A percentile compares a stretch with the other conserved stretches of the same genome.
These are phyloP conservation scores for Helogale parvula DNA, from an alignment of 2,113 vertebrate genomes.

Conservation along the genomic window DNA sequence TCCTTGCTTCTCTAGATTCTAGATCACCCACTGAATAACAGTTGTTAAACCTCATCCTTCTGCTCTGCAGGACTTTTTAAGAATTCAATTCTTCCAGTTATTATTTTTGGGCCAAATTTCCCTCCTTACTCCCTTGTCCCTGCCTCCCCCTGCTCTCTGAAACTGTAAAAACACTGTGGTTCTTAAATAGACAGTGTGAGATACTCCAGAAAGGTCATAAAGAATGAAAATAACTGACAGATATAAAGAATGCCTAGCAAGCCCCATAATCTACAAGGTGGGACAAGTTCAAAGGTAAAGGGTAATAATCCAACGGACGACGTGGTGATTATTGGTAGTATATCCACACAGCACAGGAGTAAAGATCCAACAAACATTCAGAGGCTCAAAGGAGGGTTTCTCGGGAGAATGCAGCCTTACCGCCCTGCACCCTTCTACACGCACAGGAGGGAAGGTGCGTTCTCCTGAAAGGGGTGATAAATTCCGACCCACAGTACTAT, in stretches of 20 bases:
- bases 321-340: neutral
- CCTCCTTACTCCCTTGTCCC: neutral
- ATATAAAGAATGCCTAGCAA: neutral
- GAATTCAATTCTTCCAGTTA: neutral
- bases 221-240: neutral
- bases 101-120: neutral
- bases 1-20: neutral
- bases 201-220: neutral
- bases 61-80: neutral
- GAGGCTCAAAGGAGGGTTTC: neutral
- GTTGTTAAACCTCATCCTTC: neutral
- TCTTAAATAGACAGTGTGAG: neutral
- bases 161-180: neutral
- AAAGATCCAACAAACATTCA: neutral
- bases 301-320: neutral
- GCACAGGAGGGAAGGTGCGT: rapidly evolving
- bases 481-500: neutral
- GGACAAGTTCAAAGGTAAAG: neutral
- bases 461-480: neutral
- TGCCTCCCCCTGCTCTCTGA: neutral
- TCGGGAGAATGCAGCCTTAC: neutral
- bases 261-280: neutral
- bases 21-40: neutral
- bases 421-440: rapidly evolving
- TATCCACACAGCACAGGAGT: neutral